Conservation (phyloP, 2,113 vertebrate species). For the Zeus faber region DNA sequence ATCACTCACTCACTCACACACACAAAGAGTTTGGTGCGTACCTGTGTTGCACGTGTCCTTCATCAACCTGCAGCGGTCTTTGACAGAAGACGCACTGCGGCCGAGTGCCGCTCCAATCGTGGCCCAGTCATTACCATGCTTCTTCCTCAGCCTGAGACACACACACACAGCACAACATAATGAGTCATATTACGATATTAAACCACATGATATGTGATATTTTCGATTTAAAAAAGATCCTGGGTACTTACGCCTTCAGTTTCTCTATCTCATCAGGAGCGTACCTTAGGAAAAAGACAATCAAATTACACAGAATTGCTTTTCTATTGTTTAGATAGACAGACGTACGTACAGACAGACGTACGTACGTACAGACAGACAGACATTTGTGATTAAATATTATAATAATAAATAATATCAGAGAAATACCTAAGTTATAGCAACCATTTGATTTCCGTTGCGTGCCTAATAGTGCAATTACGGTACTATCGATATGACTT, state of each 20-base stretch:
- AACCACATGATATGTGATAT: neutral
- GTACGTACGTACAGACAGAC: neutral
- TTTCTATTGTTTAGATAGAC: no score
- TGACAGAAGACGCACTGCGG: slow-evolving; percentile 95
- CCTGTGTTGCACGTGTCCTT: slow-evolving; percentile 99
- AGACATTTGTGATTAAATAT: no score
- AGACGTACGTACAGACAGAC: neutral
- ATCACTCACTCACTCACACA: no score
- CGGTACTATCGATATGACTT: no score
- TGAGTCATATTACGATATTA: neutral
- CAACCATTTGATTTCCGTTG: no score
- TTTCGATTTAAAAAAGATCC: neutral
- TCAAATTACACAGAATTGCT: neutral
- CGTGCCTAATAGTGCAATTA: no score
- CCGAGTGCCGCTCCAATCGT: slow-evolving; percentile 95
- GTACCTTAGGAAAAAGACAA: slow-evolving; percentile 75
- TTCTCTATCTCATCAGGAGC: slow-evolving; percentile 94
- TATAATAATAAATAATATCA: no score
- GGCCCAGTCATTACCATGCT: slow-evolving; percentile 98
- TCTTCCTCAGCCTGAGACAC: slow-evolving; percentile 83
- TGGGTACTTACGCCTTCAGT: slow-evolving; percentile 90
- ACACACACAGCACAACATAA: slow-evolving; percentile 6
- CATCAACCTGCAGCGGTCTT: slow-evolving; percentile 96
- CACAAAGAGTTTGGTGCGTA: slow-evolving; percentile 46
- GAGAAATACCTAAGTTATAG: no score